These are phyloP conservation scores for Dynastes maya DNA, from an alignment of 2,888 invertebrate species.

Conservation along the genomic window DNA sequence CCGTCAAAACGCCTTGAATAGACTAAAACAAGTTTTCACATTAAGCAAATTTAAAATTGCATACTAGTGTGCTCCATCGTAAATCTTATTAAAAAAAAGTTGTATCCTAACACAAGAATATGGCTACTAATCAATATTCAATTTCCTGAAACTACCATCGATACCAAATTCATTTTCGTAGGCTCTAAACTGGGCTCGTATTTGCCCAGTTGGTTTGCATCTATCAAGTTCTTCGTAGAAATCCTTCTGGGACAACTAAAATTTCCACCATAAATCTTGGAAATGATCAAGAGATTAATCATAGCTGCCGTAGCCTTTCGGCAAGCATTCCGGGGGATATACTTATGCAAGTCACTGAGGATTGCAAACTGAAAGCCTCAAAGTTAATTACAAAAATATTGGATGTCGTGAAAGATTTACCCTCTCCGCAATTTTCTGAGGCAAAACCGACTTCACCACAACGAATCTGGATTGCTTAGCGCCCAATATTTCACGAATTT, in stretches of 20 bases:
- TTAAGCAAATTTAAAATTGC: too few species aligned
- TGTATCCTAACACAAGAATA: too few species aligned
- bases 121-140: slow-evolving; percentile 72
- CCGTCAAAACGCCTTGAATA: too few species aligned
- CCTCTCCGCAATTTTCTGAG: neutral
- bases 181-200: slow-evolving; percentile 56
- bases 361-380: neutral
- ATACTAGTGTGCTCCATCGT: too few species aligned
- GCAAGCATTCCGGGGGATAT: slow-evolving; percentile 75
- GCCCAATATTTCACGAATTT: neutral
- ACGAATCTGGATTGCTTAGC: neutral
- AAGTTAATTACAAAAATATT: neutral
- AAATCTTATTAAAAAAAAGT: too few species aligned
- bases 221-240: slow-evolving; percentile 75
- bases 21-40: too few species aligned
- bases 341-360: neutral
- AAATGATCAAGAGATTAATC: slow-evolving; percentile 72
- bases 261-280: slow-evolving; percentile 73
- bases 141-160: slow-evolving; percentile 77
- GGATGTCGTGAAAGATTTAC: slow-evolving; percentile 68
- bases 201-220: slow-evolving; percentile 68
- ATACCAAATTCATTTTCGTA: slow-evolving; percentile 64
- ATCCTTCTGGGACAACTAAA: slow-evolving; percentile 71
- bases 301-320: slow-evolving; percentile 69
- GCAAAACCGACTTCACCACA: neutral